Evolutionary conservation across 2,113 vertebrate species (phyloP), one percentile per base, ranked within the genome.

Genomic region (Centropus unirufus): DNA sequence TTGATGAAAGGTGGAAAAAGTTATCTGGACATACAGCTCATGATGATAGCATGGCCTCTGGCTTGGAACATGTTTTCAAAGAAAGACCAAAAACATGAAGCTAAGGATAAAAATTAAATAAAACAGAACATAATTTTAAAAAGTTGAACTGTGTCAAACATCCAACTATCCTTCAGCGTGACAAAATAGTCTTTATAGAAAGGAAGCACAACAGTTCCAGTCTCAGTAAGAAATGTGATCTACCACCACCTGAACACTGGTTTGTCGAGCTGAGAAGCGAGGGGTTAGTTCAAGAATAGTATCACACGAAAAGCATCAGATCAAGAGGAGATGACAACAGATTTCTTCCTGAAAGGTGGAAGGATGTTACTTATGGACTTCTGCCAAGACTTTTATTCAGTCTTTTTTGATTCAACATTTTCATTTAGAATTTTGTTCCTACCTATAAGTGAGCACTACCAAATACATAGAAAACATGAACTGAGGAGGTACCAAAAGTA

Each of bases 331-430:
- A 91, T 68, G 84, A 87, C 74, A 96, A 92, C 18, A 75, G 87
- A 68, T 82, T 84, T 91, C 66, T 90, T 87, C 85, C 90, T 90
- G 70, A 94, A 91, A 94, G 66, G 82, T 91, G 27, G 34, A 95
- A 94, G 81, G 78, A 87, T 92, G 69, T 91, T 92, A 95, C 47
- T 78, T 52, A 72, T 55, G 74, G 81, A 79, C 30, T 82, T 64
- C 66, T 72, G 87, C 87, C 74, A 94, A 72, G 26, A 89, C 8
- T 72, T 2, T 29, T 87, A 62, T 92, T 89, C 14, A 64, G 39
- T 40, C 29, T 82, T 79, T 88, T 82, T 57, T 52, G 77, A 89
- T 52, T 94, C 62, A 90, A 49, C 30, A 61, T 69, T 89, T 93
- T 70, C 1, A 42, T 55, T 87, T 36, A 63, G 5, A 40, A 14